phyloP scores from a whole-genome alignment of 1,140 invertebrate genomes.

The Lepidostoma basale region DNA sequence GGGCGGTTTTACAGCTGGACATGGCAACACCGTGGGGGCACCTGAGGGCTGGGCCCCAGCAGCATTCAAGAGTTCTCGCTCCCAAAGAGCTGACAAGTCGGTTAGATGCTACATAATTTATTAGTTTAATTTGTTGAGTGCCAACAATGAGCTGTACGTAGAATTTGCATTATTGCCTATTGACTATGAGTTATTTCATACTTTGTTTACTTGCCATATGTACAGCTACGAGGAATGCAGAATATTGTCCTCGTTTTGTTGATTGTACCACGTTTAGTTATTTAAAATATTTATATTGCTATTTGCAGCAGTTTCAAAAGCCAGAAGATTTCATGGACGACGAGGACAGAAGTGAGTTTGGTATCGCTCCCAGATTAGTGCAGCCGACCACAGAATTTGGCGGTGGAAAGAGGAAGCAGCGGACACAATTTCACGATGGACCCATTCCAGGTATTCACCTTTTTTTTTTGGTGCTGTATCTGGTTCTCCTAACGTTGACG shows the following conservation, averaged over 20 bases:
- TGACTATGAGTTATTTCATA: background rate
- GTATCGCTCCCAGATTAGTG: slow-evolving; percentile 87
- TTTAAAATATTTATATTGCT: background rate
- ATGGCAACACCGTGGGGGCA: slow-evolving; percentile 95
- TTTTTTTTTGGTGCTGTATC: slow-evolving; percentile 13
- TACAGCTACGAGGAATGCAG: background rate
- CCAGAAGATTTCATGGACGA: slow-evolving; percentile 99
- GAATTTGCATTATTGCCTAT: background rate
- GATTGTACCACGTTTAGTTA: background rate
- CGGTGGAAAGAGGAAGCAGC: slow-evolving; percentile 60
- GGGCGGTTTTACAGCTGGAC: slow-evolving; percentile 98
- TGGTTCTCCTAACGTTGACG: background rate
- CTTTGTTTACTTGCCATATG: too few species aligned
- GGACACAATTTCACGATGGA: slow-evolving; percentile 62
- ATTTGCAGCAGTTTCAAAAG: slow-evolving; percentile 58
- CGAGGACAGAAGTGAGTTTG: slow-evolving; percentile 93
- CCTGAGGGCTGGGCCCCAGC: slow-evolving; percentile 94
- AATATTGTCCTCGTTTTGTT: background rate
- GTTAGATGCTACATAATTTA: slow-evolving; percentile 30
- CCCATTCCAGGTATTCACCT: slow-evolving; percentile 72
- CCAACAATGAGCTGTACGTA: background rate
- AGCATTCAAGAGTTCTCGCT: slow-evolving; percentile 88
- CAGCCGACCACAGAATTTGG: slow-evolving; percentile 79
- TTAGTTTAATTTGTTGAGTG: background rate
- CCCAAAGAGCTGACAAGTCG: slow-evolving; percentile 64